These are phyloP conservation scores for Takifugu bimaculatus DNA, from an alignment of 2,113 vertebrate genomes.

Conservation along the genomic window DNA sequence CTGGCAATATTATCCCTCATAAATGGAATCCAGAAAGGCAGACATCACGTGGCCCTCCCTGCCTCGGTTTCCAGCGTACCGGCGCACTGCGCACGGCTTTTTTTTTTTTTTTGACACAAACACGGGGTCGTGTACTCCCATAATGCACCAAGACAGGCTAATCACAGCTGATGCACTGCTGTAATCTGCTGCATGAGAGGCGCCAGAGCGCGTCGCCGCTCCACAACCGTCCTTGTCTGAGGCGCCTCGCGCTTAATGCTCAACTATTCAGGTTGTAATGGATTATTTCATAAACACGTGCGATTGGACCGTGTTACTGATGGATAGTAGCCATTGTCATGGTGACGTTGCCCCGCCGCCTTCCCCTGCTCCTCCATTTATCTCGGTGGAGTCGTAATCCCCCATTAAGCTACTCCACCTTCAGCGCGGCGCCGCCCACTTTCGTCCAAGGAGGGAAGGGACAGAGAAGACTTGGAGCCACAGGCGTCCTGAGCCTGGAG, in stretches of 20 bases:
- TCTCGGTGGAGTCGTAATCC: conserved; percentile 60
- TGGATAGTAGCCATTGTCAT: conserved; percentile 66
- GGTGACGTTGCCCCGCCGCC: conserved; percentile 52
- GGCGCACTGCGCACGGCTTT: no score
- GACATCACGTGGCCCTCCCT: conserved; percentile 3
- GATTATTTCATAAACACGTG: conserved; percentile 66
- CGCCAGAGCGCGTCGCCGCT: conserved; percentile 7
- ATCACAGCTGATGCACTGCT: conserved; percentile 21
- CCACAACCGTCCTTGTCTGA: conserved; percentile 32
- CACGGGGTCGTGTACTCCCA: conserved; percentile 24
- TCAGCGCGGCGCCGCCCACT: conserved; percentile 31
- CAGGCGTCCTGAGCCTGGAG: conserved; percentile 10
- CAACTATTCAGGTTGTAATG: conserved; percentile 47
- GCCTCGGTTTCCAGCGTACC: conserved; percentile 3
- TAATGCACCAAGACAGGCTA: conserved; percentile 41
- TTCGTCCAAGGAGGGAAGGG: background rate
- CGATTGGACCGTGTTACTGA: conserved; percentile 50
- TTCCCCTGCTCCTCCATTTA: conserved; percentile 46
- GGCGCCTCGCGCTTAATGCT: conserved; percentile 28
- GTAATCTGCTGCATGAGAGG: conserved; percentile 31
- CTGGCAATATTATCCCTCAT: conserved; percentile 40
- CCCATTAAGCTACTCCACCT: conserved; percentile 52
- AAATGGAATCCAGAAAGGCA: conserved; percentile 31
- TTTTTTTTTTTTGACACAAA: conserved; percentile 1
- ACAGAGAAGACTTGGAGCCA: background rate